phyloP scores from a whole-genome alignment of 2,113 vertebrate genomes.

The Rhinolophus sinicus region DNA sequence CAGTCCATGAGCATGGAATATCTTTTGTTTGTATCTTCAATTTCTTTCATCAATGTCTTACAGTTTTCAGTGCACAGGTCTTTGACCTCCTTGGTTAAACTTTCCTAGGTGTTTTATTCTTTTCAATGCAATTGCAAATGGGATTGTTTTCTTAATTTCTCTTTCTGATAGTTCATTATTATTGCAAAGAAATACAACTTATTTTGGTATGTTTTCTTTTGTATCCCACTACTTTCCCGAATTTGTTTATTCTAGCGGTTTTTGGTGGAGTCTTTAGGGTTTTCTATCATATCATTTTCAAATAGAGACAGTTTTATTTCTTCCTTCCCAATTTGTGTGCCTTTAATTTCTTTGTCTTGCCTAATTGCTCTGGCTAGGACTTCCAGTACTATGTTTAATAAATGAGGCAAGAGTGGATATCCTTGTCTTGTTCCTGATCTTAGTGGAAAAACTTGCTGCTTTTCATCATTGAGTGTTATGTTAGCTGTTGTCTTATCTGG shows the following conservation, averaged over 20 bases:
- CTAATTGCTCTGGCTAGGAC: background rate
- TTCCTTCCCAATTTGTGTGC: background rate
- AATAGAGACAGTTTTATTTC: background rate
- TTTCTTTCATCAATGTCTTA: background rate
- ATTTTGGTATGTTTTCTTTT: background rate
- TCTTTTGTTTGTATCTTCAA: background rate
- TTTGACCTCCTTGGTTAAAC: background rate
- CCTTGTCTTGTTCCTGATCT: background rate
- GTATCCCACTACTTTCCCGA: background rate
- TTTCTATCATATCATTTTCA: background rate
- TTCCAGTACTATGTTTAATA: background rate
- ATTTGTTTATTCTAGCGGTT: background rate
- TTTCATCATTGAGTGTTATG: background rate
- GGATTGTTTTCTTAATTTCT: background rate
- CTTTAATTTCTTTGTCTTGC: background rate
- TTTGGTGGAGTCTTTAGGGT: background rate
- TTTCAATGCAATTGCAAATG: background rate
- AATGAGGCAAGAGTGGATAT: background rate
- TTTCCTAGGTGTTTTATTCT: background rate
- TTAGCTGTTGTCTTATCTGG: background rate
- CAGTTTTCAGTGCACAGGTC: background rate
- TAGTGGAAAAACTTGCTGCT: background rate
- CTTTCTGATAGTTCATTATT: background rate
- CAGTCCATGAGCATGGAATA: background rate
- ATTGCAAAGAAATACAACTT: background rate